Conservation (phyloP, 2,113 vertebrate genomes). For the Xiphophorus couchianus region DNA sequence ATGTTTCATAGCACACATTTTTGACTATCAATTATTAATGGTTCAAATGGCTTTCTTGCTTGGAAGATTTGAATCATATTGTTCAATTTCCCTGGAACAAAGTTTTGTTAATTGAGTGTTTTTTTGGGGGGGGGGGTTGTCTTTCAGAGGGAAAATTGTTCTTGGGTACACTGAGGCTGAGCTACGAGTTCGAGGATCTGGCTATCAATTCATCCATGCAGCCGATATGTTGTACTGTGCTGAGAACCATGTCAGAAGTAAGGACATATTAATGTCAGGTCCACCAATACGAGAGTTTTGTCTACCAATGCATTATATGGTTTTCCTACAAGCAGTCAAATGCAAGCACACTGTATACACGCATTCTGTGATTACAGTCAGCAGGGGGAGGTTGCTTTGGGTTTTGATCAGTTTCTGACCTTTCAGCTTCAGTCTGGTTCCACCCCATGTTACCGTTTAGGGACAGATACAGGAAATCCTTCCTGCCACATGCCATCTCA, state of each 20-base stretch:
- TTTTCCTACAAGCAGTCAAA: too few relatives aligned
- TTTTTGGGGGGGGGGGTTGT: background rate
- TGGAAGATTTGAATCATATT: background rate
- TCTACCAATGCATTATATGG: background rate
- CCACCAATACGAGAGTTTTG: background rate
- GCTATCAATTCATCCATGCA: conserved; percentile 83
- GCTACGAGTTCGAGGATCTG: conserved; percentile 76
- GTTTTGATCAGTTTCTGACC: too few relatives aligned
- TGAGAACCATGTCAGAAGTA: conserved; percentile 80
- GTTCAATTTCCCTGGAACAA: background rate
- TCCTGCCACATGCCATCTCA: too few relatives aligned
- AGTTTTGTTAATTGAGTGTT: background rate
- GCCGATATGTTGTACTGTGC: conserved; percentile 82
- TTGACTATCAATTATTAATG: background rate
- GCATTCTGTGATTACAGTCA: too few relatives aligned
- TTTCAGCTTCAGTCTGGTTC: too few relatives aligned
- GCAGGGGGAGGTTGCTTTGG: too few relatives aligned
- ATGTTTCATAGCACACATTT: background rate
- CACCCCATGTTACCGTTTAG: too few relatives aligned
- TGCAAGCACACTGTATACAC: too few relatives aligned
- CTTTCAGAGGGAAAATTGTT: conserved; percentile 76
- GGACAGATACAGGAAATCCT: too few relatives aligned
- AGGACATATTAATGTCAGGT: conserved; percentile 36
- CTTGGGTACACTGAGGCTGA: conserved; percentile 82
- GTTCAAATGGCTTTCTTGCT: background rate